Evolutionary conservation across 2,888 invertebrate genomes (phyloP).

Genomic region (Nymphalis urticae): DNA sequence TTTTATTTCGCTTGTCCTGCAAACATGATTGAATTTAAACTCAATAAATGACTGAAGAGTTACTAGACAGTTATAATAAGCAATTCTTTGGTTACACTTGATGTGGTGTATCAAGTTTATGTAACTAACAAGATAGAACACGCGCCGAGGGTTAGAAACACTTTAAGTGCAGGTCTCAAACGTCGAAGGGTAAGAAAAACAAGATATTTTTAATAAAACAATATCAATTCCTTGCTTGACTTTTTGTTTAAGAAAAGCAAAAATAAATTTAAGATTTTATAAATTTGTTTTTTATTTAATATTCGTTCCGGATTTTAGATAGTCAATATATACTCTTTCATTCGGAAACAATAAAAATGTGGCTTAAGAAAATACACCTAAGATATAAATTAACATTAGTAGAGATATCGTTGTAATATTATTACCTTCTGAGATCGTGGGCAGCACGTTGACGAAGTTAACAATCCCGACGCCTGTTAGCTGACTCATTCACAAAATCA

Average conservation of each 20-base stretch:
- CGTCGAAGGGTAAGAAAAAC: slow-evolving; percentile 29
- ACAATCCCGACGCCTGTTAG: slow-evolving; percentile 79
- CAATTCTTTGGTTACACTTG: slow-evolving; percentile 18
- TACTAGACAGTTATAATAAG: slow-evolving; percentile 5
- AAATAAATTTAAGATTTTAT: background rate
- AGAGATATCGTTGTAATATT: slow-evolving; percentile 41
- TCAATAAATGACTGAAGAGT: background rate
- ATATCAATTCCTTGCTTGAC: background rate
- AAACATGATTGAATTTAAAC: background rate
- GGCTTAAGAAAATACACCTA: background rate
- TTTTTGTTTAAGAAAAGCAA: background rate
- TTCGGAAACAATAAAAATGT: background rate
- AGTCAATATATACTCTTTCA: background rate
- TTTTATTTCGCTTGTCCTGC: no score
- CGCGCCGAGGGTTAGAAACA: slow-evolving; percentile 35
- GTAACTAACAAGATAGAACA: slow-evolving; percentile 38
- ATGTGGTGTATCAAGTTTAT: slow-evolving; percentile 29
- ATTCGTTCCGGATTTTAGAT: background rate
- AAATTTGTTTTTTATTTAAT: background rate
- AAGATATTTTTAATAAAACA: slow-evolving; percentile 15
- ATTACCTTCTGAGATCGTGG: slow-evolving; percentile 78
- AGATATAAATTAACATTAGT: slow-evolving; percentile 17
- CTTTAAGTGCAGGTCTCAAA: slow-evolving; percentile 35
- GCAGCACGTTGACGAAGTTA: slow-evolving; percentile 78
- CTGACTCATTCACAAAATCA: slow-evolving; percentile 80